phyloP scores from a whole-genome alignment of 2,888 invertebrate genomes.

The Erebia ligea region DNA sequence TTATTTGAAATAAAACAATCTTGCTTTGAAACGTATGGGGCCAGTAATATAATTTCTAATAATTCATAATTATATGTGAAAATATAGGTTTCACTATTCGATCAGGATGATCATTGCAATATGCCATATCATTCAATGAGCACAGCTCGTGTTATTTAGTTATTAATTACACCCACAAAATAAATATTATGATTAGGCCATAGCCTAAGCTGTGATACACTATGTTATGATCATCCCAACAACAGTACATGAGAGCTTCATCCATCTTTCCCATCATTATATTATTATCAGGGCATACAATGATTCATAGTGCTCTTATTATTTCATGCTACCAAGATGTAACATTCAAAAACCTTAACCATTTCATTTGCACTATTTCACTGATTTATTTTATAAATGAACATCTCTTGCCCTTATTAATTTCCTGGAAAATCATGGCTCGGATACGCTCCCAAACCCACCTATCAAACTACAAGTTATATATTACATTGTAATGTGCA shows the following conservation, averaged over 20 bases:
- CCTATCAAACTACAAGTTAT: slow-evolving; percentile 19
- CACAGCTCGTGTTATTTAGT: not conserved
- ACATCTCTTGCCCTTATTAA: slow-evolving; percentile 1
- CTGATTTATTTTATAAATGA: slow-evolving; percentile 8
- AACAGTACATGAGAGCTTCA: slow-evolving; percentile 63
- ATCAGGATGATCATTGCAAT: slow-evolving; percentile 56
- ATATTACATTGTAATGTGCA: slow-evolving; percentile 24
- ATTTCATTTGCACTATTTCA: not conserved
- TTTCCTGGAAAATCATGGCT: slow-evolving; percentile 33
- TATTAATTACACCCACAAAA: slow-evolving; percentile 7
- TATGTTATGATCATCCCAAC: slow-evolving; percentile 56
- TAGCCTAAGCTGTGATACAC: slow-evolving; percentile 18
- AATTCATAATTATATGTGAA: slow-evolving; percentile 57
- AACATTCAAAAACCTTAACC: not conserved
- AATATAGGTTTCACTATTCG: slow-evolving; percentile 57
- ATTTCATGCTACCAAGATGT: slow-evolving; percentile 29
- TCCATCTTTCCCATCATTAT: slow-evolving; percentile 54
- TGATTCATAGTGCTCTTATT: slow-evolving; percentile 41
- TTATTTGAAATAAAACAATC: slow-evolving; percentile 61
- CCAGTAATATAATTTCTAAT: slow-evolving; percentile 60
- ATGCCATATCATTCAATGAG: slow-evolving; percentile 20
- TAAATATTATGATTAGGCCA: slow-evolving; percentile 23
- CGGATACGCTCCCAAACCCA: slow-evolving; percentile 37
- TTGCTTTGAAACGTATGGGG: slow-evolving; percentile 56
- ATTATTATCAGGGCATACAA: slow-evolving; percentile 41